phyloP scores from a whole-genome alignment of 2,888 invertebrate species.

The Synergus itoensis region DNA sequence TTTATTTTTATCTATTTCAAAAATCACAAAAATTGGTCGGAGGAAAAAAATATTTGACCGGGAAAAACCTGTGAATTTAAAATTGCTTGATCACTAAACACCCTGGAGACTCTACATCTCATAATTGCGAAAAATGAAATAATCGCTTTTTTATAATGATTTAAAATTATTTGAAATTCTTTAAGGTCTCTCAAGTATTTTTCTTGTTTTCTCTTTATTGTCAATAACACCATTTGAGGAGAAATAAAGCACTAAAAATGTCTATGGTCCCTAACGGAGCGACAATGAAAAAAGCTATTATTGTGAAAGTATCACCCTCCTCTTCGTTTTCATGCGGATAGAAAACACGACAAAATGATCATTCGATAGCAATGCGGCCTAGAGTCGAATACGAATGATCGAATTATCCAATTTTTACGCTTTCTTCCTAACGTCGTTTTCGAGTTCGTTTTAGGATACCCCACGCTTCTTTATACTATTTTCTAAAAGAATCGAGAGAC shows the following conservation, averaged over 20 bases:
- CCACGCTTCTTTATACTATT: neutral
- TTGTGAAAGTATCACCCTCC: neutral
- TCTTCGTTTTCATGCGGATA: neutral
- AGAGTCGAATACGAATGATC: slow-evolving; percentile 71
- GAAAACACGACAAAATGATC: neutral
- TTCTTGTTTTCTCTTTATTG: neutral
- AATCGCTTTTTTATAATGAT: too few relatives aligned
- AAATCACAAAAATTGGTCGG: too few relatives aligned
- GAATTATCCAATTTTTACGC: slow-evolving; percentile 68
- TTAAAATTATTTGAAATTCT: too few relatives aligned
- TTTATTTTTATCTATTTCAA: too few relatives aligned
- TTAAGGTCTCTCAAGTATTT: neutral
- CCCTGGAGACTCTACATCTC: too few relatives aligned
- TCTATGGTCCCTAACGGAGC: neutral
- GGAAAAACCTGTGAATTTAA: too few relatives aligned
- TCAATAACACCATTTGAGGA: slow-evolving; percentile 11
- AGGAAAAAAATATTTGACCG: too few relatives aligned
- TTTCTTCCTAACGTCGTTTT: slow-evolving; percentile 42
- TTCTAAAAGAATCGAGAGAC: slow-evolving; percentile 45
- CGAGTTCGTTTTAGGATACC: slow-evolving; percentile 55
- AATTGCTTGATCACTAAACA: too few relatives aligned
- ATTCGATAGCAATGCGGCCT: neutral
- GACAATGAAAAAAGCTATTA: slow-evolving; percentile 10
- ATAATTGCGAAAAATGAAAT: too few relatives aligned
- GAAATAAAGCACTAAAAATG: slow-evolving; percentile 1